Percentiles rank a stretch among this genome's conserved stretches.
These are phyloP conservation scores for Incurvaria masculella DNA, from an alignment of 2,888 invertebrate species.

Conservation along the genomic window DNA sequence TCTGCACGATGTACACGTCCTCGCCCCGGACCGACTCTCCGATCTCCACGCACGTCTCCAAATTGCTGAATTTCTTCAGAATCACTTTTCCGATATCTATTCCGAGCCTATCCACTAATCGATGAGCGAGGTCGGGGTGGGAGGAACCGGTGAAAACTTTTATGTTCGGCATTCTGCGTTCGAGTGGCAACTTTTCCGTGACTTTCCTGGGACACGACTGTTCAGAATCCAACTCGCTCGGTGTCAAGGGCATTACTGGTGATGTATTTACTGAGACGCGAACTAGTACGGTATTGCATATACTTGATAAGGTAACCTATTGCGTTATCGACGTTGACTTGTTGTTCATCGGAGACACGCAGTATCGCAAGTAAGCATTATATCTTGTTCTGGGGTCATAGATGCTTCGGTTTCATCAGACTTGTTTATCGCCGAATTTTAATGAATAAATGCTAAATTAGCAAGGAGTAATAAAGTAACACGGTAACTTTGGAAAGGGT, in stretches of 20 bases:
- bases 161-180: conserved; percentile 90
- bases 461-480: no score
- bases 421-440: no score
- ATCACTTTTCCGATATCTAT: conserved; percentile 95
- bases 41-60: conserved; percentile 94
- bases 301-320: not conserved
- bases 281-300: not conserved
- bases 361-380: not conserved
- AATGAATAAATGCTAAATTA: no score
- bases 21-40: conserved; percentile 90
- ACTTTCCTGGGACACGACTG: not conserved
- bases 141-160: conserved; percentile 98
- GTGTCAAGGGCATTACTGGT: not conserved
- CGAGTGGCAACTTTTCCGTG: not conserved
- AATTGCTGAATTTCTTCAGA: conserved; percentile 98
- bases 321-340: not conserved
- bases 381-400: not conserved
- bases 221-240: not conserved
- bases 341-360: not conserved
- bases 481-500: no score
- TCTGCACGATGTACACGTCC: conserved; percentile 91
- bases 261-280: not conserved
- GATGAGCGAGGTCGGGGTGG: conserved; percentile 94
- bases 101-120: conserved; percentile 90
- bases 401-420: no score